Percentiles rank a stretch among this genome's conserved stretches.
These are phyloP conservation scores for Ypsolopha scabrella DNA, from an alignment of 2,888 invertebrate genomes.

Conservation along the genomic window DNA sequence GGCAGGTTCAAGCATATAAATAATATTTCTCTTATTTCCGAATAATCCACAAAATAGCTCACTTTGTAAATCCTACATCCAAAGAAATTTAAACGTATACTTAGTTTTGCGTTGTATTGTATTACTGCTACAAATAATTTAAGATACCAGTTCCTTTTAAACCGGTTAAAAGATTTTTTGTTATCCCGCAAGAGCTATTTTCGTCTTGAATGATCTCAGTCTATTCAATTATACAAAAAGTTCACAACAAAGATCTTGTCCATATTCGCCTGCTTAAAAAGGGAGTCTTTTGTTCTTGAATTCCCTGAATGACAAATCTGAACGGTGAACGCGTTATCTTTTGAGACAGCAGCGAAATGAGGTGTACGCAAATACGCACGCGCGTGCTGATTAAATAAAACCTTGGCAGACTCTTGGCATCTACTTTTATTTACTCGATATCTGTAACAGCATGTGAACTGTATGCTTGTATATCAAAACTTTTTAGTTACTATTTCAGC, in stretches of 20 bases:
- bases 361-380: conserved; percentile 42
- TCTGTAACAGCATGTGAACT: too few relatives aligned
- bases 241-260: conserved; percentile 10
- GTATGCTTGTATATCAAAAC: neutral
- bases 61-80: too few relatives aligned
- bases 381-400: conserved; percentile 18
- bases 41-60: too few relatives aligned
- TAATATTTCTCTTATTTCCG: too few relatives aligned
- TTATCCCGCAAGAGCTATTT: conserved; percentile 31
- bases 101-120: too few relatives aligned
- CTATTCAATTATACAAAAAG: conserved; percentile 17
- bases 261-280: neutral
- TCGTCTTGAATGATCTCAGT: conserved; percentile 20
- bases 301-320: neutral
- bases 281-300: neutral
- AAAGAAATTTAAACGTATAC: too few relatives aligned
- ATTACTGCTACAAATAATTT: too few relatives aligned
- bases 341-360: conserved; percentile 22
- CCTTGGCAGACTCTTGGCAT: conserved; percentile 10
- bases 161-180: neutral
- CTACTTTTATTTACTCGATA: too few relatives aligned
- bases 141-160: neutral
- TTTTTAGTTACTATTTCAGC: neutral
- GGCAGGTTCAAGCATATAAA: too few relatives aligned
- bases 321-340: conserved; percentile 7